Conservation (phyloP, 1,140 invertebrate genomes). For the Ganaspis sp. region DNA sequence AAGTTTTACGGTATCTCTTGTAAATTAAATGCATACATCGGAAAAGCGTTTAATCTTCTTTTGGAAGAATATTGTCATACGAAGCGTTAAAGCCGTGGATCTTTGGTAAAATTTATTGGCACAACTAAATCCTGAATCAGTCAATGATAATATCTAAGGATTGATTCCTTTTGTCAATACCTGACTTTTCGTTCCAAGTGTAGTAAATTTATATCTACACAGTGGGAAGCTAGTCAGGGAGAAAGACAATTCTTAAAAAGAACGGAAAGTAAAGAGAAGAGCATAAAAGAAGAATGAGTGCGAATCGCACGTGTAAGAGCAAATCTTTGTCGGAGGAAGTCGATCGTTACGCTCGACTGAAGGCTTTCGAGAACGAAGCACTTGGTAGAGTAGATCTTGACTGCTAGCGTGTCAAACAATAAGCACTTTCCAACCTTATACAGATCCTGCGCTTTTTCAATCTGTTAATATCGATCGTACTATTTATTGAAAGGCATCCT, state of each 20-base stretch:
- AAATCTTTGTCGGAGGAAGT: constrained; percentile 66
- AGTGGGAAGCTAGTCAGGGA: background rate
- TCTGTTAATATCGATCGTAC: background rate
- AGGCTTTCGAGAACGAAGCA: constrained; percentile 54
- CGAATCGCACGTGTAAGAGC: constrained; percentile 54
- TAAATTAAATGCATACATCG: constrained; percentile 1
- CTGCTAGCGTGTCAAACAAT: constrained; percentile 60
- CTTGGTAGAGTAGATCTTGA: constrained; percentile 54
- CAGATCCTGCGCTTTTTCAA: constrained; percentile 3
- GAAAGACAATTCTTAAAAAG: background rate
- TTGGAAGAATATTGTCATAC: background rate
- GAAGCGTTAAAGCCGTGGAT: background rate
- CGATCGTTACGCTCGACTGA: constrained; percentile 60
- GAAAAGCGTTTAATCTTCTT: background rate
- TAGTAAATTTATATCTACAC: background rate
- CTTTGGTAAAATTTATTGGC: background rate
- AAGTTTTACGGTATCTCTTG: background rate
- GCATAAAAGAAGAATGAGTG: constrained; percentile 17
- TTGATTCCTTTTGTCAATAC: background rate
- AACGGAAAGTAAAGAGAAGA: background rate
- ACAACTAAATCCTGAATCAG: background rate
- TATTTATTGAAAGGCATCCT: constrained; percentile 6
- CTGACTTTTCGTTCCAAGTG: background rate
- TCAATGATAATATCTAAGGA: too few relatives aligned
- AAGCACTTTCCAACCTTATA: constrained; percentile 42